Evolutionary conservation across 2,888 invertebrate genomes (phyloP), one percentile per base, ranked within the genome.

Genomic region (Lymantria dispar): DNA sequence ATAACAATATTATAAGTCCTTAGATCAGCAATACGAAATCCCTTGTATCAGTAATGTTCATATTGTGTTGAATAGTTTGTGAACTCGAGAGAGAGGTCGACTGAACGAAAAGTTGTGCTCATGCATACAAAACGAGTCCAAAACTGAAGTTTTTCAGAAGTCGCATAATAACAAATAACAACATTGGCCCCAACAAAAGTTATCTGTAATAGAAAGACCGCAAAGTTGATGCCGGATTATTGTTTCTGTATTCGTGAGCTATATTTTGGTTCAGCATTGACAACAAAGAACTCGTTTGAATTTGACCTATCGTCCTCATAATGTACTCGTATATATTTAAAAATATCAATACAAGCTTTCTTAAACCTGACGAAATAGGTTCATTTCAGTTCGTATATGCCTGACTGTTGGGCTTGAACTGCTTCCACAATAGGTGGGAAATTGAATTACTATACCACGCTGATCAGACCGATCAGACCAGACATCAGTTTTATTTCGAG

Each of bases 111-210:
- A 53, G 43, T 53, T 50, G 42, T 37, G 15, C 50, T 49, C 48
- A 53, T 53, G 52, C 48, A 53, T 53, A 53, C 40, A 43, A 37
- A 53, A 53, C 40, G 43, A 49, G 43, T 36, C 29, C 14, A 22
- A 22, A 45, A 42, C 47, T 12, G 13, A 29, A 48, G 38, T 48
- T 46, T 45, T 22, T 49, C 39, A 45, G 13, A 33, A 39, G 43
- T 43, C 30, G 43, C 14, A 46, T 43, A 43, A 49, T 46, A 46
- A 40, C 41, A 31, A 33, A 22, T 22, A 22, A 47, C 41, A 47
- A 47, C 29, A 47, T 33, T 40, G 33, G 41, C 33, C 46, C 47
- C 33, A 14, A 14, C 40, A 9, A 14, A 42, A 47, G 47, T 47
- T 43, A 47, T 47, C 42, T 36, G 47, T 37, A 37, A 43, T 47